Percentiles rank a stretch among this genome's conserved stretches.
These are phyloP conservation scores for Numenius phaeopus DNA, from an alignment of 2,797 vertebrate genomes.

Conservation along the genomic window DNA sequence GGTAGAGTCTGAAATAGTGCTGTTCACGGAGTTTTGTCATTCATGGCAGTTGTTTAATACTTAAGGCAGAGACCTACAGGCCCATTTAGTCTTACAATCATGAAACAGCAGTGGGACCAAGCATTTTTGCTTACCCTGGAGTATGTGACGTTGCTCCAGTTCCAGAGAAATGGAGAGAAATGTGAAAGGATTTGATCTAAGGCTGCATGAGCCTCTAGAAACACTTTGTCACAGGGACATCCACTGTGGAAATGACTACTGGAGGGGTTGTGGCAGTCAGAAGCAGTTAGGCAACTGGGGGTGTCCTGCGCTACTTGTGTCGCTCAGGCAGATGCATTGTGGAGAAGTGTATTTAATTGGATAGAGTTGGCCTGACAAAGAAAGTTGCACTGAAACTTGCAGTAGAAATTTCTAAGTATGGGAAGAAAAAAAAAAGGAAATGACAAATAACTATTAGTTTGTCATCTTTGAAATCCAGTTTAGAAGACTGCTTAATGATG, in stretches of 20 bases:
- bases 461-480: neutral
- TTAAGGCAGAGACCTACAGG: neutral
- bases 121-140: neutral
- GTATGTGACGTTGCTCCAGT: neutral
- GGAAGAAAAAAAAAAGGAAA: neutral
- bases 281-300: neutral
- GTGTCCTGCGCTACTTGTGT: neutral
- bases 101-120: neutral
- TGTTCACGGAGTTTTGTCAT: neutral
- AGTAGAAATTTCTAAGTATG: neutral
- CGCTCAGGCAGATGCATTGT: neutral
- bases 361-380: neutral
- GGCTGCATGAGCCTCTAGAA: neutral
- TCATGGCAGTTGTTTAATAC: neutral
- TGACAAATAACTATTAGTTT: neutral
- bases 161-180: neutral
- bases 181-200: neutral
- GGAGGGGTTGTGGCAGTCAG: neutral
- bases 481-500: neutral
- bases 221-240: accelerated
- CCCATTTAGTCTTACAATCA: neutral
- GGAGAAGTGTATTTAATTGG: neutral
- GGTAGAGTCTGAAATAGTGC: neutral
- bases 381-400: neutral
- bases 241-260: neutral